Percentiles rank a stretch among this genome's conserved stretches.
Conservation (phyloP, 2,797 vertebrate genomes). For the Chelon labrosus region DNA sequence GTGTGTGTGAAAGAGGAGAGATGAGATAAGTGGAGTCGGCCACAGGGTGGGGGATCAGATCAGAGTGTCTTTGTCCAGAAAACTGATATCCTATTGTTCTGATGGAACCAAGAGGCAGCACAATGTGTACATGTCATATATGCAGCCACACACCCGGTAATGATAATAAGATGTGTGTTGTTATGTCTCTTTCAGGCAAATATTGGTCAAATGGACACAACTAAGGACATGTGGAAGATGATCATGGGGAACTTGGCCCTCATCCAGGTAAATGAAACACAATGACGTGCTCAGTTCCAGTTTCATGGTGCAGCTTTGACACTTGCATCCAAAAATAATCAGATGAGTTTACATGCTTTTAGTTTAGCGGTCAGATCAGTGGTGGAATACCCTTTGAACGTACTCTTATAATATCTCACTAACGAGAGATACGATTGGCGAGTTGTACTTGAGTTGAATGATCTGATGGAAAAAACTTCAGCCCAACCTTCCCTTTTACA, state of each 20-base stretch:
- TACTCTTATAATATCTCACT: background rate
- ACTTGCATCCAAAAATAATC: background rate
- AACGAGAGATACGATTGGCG: background rate
- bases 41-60: slow-evolving; percentile 72
- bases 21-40: slow-evolving; percentile 82
- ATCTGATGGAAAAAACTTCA: too few species aligned
- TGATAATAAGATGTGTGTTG: slow-evolving; percentile 52
- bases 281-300: background rate
- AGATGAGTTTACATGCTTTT: background rate
- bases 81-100: slow-evolving; percentile 80
- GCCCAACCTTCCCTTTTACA: too few species aligned
- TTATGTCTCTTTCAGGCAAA: slow-evolving; percentile 88
- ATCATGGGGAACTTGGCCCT: slow-evolving; percentile 97
- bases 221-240: slow-evolving; percentile 98
- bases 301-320: background rate
- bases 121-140: slow-evolving; percentile 35
- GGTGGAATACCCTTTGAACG: background rate
- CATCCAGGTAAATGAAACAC: slow-evolving; percentile 89
- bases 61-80: slow-evolving; percentile 76
- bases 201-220: slow-evolving; percentile 96
- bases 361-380: background rate
- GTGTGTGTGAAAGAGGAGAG: slow-evolving; percentile 40
- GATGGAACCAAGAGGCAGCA: slow-evolving; percentile 60
- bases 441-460: too few species aligned
- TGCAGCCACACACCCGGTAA: slow-evolving; percentile 32